A percentile compares a stretch with the other conserved stretches of the same genome.
These are phyloP conservation scores for Argyresthia goedartella DNA, from an alignment of 2,888 invertebrate genomes.

Conservation along the genomic window DNA sequence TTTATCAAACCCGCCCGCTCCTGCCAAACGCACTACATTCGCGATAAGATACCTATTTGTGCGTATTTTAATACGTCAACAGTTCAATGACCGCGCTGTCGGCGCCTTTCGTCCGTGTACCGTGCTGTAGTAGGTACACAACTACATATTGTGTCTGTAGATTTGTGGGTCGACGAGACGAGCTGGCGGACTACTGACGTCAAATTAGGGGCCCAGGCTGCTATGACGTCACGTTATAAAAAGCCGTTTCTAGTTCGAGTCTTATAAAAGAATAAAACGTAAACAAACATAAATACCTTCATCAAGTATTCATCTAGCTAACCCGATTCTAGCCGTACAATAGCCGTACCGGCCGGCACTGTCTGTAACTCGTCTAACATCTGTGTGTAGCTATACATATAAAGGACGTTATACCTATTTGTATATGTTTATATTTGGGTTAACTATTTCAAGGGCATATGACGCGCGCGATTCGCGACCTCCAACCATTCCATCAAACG, in stretches of 20 bases:
- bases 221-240: constrained; percentile 53
- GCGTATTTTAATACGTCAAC: constrained; percentile 68
- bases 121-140: constrained; percentile 27
- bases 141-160: constrained; percentile 55
- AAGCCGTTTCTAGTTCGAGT: constrained; percentile 32
- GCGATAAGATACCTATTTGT: constrained; percentile 59
- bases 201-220: constrained; percentile 55
- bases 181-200: constrained; percentile 49
- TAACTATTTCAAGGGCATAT: constrained; percentile 57
- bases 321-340: constrained; percentile 61
- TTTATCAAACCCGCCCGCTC: constrained; percentile 28
- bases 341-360: constrained; percentile 30
- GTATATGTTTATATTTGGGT: constrained; percentile 43
- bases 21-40: constrained; percentile 55
- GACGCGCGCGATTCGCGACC: background rate
- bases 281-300: background rate
- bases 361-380: constrained; percentile 33
- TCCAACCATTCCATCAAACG: background rate
- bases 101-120: constrained; percentile 37
- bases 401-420: constrained; percentile 41
- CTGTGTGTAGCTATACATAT: constrained; percentile 31
- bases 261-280: constrained; percentile 31
- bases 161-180: constrained; percentile 62
- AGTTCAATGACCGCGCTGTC: constrained; percentile 54
- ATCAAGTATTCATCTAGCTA: constrained; percentile 14